Base-by-base conservation (phyloP, 2,888 invertebrate species). In the Trissolcus brochymenae region DNA sequence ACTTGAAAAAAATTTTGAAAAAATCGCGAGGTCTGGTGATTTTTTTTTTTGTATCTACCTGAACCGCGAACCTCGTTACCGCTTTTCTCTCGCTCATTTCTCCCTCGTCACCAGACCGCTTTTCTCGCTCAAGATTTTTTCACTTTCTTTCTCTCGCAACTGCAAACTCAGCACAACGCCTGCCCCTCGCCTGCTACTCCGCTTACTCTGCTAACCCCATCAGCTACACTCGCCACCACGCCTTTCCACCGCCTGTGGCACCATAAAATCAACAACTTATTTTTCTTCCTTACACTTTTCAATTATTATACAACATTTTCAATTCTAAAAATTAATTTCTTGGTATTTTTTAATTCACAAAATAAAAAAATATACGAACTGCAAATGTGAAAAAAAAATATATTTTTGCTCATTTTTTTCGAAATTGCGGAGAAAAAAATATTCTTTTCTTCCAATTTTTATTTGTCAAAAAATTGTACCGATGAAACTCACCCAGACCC, bases 221-320 rank as follows among this genome's bases (percentile, higher is more conserved):
- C 87, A 83, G 87, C 87, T 86, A 87, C 87, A 87, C 85, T 87
- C 87, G 87, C 88, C 88, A 35, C 35, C 35, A 88, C 87, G 86
- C 87, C 87, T 85, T 87, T 85, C 86, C 88, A 88, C 89, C 88
- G 88, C 89, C 89, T 89, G 89, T 89, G 89, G 89, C 89, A 89
- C 89, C 89, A 89, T 87, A 89, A 89, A 89, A 89, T 89, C 82
- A 35, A 88, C 84, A 89, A 87, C 88, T 88, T 88, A 88, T 86
- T 86, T 87, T 82, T 82, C 78, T 62, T 80, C 59, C 19, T 51
- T 51, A 14, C 51, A 51, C 16, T 51, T 51, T 1, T 51, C 6
- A 25, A 25, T 46, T 11, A 51, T 51, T 14, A 51, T 51, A 17
- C 3, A 11, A 50, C 2, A 19, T 19, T 49, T 50, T 50, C 50